Percentiles rank a stretch among this genome's conserved stretches.
phyloP scores from a whole-genome alignment of 92 coral and sea anemone genomes.

The Phenganax stokvisi region DNA sequence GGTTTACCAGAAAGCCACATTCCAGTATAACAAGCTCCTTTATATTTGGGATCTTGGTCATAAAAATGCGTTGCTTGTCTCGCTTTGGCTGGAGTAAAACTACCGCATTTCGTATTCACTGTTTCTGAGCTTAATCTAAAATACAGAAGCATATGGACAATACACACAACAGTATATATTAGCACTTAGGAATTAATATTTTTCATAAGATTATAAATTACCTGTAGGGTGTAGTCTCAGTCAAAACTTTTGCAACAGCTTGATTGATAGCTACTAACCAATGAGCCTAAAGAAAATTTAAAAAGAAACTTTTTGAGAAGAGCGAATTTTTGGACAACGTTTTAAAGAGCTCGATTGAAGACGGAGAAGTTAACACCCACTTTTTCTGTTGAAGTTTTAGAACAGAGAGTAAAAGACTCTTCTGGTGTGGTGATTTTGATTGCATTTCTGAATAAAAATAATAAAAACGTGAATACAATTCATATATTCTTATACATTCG shows the following conservation, averaged over 20 bases:
- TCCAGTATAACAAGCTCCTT: slow-evolving; percentile 80
- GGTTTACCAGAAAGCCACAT: slow-evolving; percentile 96
- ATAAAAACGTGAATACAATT: no score
- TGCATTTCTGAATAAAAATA: slow-evolving; percentile 49
- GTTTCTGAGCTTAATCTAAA: slow-evolving; percentile 78
- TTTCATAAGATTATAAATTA: not conserved
- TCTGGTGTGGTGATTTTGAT: slow-evolving; percentile 88
- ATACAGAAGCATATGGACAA: not conserved
- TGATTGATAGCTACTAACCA: slow-evolving; percentile 86
- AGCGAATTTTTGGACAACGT: not conserved
- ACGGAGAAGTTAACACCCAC: slow-evolving; percentile 25
- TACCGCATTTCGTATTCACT: slow-evolving; percentile 70
- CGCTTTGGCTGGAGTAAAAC: slow-evolving; percentile 78
- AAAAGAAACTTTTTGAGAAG: not conserved
- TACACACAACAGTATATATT: not conserved
- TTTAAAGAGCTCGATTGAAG: no score
- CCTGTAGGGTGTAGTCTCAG: slow-evolving; percentile 91
- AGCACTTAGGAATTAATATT: no score
- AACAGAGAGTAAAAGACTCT: slow-evolving; percentile 69
- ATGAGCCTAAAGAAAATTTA: slow-evolving; percentile 54
- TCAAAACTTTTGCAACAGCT: slow-evolving; percentile 78
- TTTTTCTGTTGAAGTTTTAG: slow-evolving; percentile 75
- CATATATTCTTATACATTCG: no score
- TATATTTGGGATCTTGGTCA: slow-evolving; percentile 59
- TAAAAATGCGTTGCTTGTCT: slow-evolving; percentile 79